Evolutionary conservation across 2,797 vertebrate species (phyloP).

Genomic region (Melanotaenia nigrans): DNA sequence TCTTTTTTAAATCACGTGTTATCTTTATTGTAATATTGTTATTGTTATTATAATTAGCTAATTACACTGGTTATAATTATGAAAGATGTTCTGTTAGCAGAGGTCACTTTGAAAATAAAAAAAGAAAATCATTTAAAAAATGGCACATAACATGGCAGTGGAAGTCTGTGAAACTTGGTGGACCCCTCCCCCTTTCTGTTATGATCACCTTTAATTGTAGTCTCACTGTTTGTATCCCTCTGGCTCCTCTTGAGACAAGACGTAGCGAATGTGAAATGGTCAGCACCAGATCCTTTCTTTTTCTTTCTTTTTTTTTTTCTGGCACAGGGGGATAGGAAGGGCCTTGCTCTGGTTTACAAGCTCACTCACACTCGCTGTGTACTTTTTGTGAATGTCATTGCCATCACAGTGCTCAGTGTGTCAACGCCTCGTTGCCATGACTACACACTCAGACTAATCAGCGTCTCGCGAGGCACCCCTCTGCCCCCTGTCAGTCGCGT

Average conservation of each 20-base stretch:
- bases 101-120: slow-evolving; percentile 84
- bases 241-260: slow-evolving; percentile 64
- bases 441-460: slow-evolving; percentile 71
- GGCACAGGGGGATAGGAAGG: slow-evolving; percentile 66
- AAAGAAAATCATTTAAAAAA: slow-evolving; percentile 45
- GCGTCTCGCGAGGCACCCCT: slow-evolving; percentile 40
- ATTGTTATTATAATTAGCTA: slow-evolving; percentile 88
- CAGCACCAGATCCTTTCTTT: slow-evolving; percentile 45
- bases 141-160: slow-evolving; percentile 81
- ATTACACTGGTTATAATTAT: slow-evolving; percentile 86
- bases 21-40: slow-evolving; percentile 89
- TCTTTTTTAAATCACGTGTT: slow-evolving; percentile 80
- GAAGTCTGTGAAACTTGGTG: slow-evolving; percentile 76
- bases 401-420: slow-evolving; percentile 71
- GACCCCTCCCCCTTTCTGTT: slow-evolving; percentile 41
- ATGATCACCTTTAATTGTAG: slow-evolving; percentile 57
- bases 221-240: slow-evolving; percentile 66
- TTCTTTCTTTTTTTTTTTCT: slow-evolving; percentile 51
- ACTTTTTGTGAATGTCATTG: slow-evolving; percentile 77
- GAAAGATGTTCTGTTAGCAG: slow-evolving; percentile 86
- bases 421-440: slow-evolving; percentile 80
- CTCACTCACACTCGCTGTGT: slow-evolving; percentile 53
- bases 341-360: slow-evolving; percentile 65
- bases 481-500: slow-evolving; percentile 53
- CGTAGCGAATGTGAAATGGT: slow-evolving; percentile 66